These are phyloP conservation scores for Macropodus opercularis DNA, from an alignment of 2,797 vertebrate species.

Conservation along the genomic window DNA sequence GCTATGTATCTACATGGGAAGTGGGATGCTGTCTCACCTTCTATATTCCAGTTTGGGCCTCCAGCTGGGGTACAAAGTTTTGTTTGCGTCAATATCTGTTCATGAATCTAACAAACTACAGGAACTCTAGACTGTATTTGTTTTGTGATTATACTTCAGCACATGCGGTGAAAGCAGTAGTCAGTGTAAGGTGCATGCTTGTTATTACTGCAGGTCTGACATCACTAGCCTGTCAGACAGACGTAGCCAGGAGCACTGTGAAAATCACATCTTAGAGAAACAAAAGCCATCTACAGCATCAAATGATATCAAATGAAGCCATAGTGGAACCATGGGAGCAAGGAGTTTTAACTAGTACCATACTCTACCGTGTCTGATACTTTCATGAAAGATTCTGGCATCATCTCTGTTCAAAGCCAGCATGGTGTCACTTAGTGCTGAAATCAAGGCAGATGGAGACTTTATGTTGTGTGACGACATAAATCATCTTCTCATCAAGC, in stretches of 20 bases:
- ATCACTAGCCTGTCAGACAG: constrained; percentile 45
- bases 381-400: constrained; percentile 83
- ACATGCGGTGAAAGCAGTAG: constrained; percentile 74
- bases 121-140: constrained; percentile 41
- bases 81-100: constrained; percentile 66
- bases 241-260: constrained; percentile 51
- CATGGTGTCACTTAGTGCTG: constrained; percentile 82
- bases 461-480: constrained; percentile 61
- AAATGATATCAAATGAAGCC: constrained; percentile 30
- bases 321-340: constrained; percentile 22
- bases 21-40: constrained; percentile 85
- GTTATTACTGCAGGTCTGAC: constrained; percentile 43
- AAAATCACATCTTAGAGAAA: constrained; percentile 37
- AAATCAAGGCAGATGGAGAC: constrained; percentile 80
- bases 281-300: constrained; percentile 15
- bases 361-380: constrained; percentile 85
- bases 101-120: constrained; percentile 60
- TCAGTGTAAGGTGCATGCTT: constrained; percentile 66
- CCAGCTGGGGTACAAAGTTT: constrained; percentile 86
- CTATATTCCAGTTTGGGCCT: constrained; percentile 88
- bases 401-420: constrained; percentile 84
- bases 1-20: constrained; percentile 79
- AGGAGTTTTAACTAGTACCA: constrained; percentile 53
- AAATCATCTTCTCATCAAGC: constrained; percentile 44
- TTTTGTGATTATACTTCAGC: constrained; percentile 51